These are phyloP conservation scores for Streptopelia turtur DNA, from an alignment of 2,797 vertebrate species.

Conservation along the genomic window DNA sequence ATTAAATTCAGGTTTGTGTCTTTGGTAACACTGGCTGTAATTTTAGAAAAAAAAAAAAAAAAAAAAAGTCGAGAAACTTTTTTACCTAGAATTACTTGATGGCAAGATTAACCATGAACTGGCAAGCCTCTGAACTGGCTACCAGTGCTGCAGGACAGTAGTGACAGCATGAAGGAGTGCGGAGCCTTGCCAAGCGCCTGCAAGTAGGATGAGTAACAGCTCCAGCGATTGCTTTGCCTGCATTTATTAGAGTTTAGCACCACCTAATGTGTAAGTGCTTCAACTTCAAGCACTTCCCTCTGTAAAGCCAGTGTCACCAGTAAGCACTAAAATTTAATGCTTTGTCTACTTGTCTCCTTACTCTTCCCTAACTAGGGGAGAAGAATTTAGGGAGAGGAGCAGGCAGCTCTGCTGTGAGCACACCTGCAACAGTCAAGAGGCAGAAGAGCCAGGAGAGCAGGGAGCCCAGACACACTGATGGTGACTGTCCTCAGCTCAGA, in stretches of 20 bases:
- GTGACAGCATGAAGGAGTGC: background rate
- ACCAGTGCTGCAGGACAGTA: background rate
- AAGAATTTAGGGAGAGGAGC: background rate
- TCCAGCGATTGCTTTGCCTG: background rate
- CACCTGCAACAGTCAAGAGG: background rate
- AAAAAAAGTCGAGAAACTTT: background rate
- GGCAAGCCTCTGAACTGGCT: background rate
- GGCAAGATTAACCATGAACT: background rate
- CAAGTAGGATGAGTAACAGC: background rate
- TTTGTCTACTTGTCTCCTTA: background rate
- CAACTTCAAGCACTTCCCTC: constrained; percentile 14
- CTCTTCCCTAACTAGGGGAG: background rate
- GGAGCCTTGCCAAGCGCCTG: background rate
- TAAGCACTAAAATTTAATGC: background rate
- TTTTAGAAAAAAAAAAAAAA: background rate
- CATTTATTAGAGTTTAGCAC: constrained; percentile 66
- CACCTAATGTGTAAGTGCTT: constrained; percentile 56
- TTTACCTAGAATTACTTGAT: background rate
- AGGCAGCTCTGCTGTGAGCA: background rate
- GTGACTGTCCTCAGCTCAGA: background rate
- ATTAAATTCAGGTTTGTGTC: background rate
- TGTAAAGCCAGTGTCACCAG: background rate
- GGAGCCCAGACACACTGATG: background rate
- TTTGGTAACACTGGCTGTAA: background rate
- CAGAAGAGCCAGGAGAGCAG: background rate